Evolutionary conservation across 2,113 vertebrate species (phyloP).

Genomic region (Pristiophorus japonicus): DNA sequence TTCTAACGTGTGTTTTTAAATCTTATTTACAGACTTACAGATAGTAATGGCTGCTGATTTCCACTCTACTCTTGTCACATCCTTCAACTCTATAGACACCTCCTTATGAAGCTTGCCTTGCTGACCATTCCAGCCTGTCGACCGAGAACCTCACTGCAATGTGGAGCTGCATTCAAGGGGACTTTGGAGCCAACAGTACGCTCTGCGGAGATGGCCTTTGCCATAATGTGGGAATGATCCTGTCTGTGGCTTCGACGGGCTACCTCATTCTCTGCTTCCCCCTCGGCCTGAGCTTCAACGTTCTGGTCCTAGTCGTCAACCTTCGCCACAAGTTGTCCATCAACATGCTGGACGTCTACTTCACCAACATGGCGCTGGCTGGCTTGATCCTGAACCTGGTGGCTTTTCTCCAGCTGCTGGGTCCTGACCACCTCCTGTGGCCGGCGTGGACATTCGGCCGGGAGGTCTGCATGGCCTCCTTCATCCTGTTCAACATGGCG

Average conservation of each 20-base stretch:
- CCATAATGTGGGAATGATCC: background rate
- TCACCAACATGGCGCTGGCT: constrained; percentile 38
- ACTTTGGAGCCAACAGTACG: background rate
- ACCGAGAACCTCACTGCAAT: background rate
- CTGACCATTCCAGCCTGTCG: background rate
- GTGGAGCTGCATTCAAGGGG: constrained; percentile 25
- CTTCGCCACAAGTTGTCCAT: constrained; percentile 32
- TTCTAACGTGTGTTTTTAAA: background rate
- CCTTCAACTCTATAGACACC: background rate
- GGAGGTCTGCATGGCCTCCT: constrained; percentile 33
- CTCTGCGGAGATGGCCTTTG: background rate
- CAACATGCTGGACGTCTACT: constrained; percentile 37
- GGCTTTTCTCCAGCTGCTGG: constrained; percentile 1
- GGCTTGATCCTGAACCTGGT: constrained; percentile 35
- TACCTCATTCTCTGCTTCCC: constrained; percentile 34
- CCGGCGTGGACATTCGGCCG: background rate
- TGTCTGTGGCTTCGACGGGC: background rate
- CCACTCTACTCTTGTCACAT: background rate
- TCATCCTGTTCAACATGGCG: constrained; percentile 38
- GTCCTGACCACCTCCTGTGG: constrained; percentile 11
- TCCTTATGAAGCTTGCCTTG: background rate
- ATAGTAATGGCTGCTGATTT: background rate
- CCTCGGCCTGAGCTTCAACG: constrained; percentile 29
- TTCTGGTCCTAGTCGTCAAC: constrained; percentile 32
- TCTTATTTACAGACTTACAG: background rate